Evolutionary conservation across 2,113 vertebrate species (phyloP).

Genomic region (Sapajus apella): DNA sequence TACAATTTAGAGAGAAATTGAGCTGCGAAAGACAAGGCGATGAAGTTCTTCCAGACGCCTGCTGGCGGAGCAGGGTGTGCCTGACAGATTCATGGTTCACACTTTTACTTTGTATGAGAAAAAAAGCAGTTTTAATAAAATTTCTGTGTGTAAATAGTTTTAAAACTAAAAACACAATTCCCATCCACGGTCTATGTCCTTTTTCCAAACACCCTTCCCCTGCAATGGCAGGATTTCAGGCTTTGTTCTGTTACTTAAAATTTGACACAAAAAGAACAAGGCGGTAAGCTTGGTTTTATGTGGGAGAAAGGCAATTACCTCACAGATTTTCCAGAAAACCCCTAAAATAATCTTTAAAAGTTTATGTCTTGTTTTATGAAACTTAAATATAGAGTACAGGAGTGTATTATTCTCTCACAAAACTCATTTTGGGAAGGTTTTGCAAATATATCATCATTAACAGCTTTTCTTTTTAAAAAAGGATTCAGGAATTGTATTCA

Average conservation of each 20-base stretch:
- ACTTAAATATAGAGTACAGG: not conserved
- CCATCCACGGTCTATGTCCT: not conserved
- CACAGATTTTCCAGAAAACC: not conserved
- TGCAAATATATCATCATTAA: not conserved
- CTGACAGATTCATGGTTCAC: no score
- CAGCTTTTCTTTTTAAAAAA: not conserved
- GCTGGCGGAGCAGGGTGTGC: accelerated
- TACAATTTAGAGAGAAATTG: constrained; percentile 47
- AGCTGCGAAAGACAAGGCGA: not conserved
- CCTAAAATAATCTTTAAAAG: constrained; percentile 18
- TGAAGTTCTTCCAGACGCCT: not conserved
- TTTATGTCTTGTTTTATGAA: not conserved
- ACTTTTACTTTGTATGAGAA: not conserved
- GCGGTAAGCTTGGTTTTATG: not conserved
- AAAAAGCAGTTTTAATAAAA: not conserved
- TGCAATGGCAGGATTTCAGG: not conserved
- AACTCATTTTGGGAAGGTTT: not conserved
- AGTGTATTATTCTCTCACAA: not conserved
- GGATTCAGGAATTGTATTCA: not conserved
- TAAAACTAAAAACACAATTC: not conserved
- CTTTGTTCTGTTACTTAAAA: not conserved
- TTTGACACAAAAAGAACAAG: not conserved
- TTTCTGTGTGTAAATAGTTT: not conserved
- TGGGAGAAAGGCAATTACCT: not conserved
- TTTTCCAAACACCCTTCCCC: not conserved